phyloP scores from a whole-genome alignment of 1,140 invertebrate species.

The Philotrypesis tridentata region DNA sequence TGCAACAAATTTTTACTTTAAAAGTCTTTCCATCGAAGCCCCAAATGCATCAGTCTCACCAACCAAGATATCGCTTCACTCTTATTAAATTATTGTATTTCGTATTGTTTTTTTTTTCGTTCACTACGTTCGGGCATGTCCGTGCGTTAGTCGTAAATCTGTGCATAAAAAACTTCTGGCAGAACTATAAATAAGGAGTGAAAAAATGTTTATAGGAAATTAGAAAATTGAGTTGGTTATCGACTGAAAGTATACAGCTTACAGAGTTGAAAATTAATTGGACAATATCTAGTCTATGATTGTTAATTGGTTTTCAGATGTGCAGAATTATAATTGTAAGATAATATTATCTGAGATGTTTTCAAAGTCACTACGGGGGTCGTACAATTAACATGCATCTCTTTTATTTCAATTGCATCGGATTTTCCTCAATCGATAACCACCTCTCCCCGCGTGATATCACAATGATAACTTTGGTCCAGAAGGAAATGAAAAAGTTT shows the following conservation, averaged over 20 bases:
- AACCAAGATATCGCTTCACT: conserved; percentile 17
- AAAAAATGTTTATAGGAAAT: neutral
- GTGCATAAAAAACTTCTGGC: conserved; percentile 14
- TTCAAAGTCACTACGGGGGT: neutral
- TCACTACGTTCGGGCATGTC: neutral
- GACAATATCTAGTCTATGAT: neutral
- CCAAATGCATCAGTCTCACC: conserved; percentile 8
- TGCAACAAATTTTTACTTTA: neutral
- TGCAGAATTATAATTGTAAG: too few species aligned
- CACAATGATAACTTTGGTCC: neutral
- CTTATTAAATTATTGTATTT: too few species aligned
- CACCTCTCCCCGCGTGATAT: neutral
- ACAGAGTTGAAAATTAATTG: neutral
- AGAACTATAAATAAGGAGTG: conserved; percentile 19
- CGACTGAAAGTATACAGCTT: conserved; percentile 11
- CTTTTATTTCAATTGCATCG: too few species aligned
- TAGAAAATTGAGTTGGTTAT: conserved; percentile 23
- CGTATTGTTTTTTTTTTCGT: neutral
- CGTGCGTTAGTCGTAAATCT: conserved; percentile 38
- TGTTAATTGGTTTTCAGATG: neutral
- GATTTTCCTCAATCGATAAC: conserved; percentile 32
- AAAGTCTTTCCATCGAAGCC: conserved; percentile 31
- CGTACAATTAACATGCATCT: neutral
- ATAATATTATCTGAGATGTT: neutral
- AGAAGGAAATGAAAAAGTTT: neutral